Conservation (phyloP, 2,888 invertebrate species). For the Volucella bombylans region DNA sequence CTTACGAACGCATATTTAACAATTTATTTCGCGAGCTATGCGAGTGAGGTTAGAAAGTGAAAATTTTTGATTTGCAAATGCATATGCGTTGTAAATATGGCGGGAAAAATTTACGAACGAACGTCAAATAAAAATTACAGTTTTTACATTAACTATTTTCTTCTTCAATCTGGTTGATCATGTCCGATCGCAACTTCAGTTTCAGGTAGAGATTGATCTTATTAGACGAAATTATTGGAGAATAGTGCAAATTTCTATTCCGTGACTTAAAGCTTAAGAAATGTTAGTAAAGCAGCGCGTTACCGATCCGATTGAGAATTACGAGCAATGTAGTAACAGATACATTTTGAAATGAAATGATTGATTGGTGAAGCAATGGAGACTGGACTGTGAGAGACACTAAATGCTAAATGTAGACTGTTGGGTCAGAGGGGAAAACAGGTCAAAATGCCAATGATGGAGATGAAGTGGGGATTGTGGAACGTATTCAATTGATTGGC, state of each 20-base stretch:
- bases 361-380: conserved; percentile 57
- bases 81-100: conserved; percentile 8
- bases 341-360: conserved; percentile 52
- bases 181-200: conserved; percentile 13
- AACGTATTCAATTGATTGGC: background rate
- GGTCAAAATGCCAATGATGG: conserved; percentile 13
- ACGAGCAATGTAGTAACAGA: conserved; percentile 51
- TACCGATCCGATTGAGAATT: conserved; percentile 21
- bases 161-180: conserved; percentile 56
- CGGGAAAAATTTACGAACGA: conserved; percentile 19
- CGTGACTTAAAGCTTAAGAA: conserved; percentile 1
- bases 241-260: conserved; percentile 38
- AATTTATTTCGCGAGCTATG: conserved; percentile 58
- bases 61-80: conserved; percentile 39
- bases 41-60: conserved; percentile 70
- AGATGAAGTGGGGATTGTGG: background rate
- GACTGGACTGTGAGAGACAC: conserved; percentile 43
- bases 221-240: conserved; percentile 54
- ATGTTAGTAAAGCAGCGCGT: conserved; percentile 56
- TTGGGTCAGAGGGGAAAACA: conserved; percentile 57
- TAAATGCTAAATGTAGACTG: conserved; percentile 39
- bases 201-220: conserved; percentile 17
- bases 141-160: conserved; percentile 41
- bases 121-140: conserved; percentile 15
- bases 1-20: conserved; percentile 54